Percentiles rank a stretch among this genome's conserved stretches.
phyloP scores from a whole-genome alignment of 2,113 vertebrate species.

The Bufo bufo region DNA sequence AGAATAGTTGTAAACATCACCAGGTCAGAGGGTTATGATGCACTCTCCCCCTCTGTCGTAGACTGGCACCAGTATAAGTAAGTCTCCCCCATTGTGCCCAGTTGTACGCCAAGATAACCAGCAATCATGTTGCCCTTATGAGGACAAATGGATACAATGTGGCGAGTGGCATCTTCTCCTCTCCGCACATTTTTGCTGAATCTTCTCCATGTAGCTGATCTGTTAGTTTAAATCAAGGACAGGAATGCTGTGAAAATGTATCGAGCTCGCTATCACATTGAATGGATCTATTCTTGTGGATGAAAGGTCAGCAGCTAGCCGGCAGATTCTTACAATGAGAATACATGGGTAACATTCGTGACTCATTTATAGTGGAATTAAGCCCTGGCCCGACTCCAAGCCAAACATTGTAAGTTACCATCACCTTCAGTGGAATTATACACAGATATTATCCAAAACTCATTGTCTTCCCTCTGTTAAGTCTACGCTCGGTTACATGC shows the following conservation, averaged over 20 bases:
- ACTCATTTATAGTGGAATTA: conserved; percentile 32
- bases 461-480: background rate
- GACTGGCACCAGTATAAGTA: background rate
- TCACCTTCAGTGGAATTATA: conserved; percentile 1
- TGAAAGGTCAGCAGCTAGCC: conserved; percentile 26
- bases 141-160: conserved; percentile 16
- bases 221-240: conserved; percentile 36
- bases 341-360: conserved; percentile 21
- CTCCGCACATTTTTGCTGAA: conserved; percentile 25
- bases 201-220: background rate
- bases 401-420: conserved; percentile 6
- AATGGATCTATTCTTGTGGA: conserved; percentile 8
- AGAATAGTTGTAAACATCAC: too few species aligned
- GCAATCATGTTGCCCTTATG: background rate
- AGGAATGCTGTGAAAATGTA: conserved; percentile 5
- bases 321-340: background rate
- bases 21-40: too few species aligned
- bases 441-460: background rate
- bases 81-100: background rate
- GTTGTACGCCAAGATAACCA: background rate
- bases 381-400: background rate
- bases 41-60: background rate
- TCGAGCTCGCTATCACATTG: background rate
- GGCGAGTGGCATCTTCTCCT: background rate
- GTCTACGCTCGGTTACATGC: background rate